These are phyloP conservation scores for Rhinolophus sinicus DNA, from an alignment of 2,113 vertebrate species.

Conservation along the genomic window DNA sequence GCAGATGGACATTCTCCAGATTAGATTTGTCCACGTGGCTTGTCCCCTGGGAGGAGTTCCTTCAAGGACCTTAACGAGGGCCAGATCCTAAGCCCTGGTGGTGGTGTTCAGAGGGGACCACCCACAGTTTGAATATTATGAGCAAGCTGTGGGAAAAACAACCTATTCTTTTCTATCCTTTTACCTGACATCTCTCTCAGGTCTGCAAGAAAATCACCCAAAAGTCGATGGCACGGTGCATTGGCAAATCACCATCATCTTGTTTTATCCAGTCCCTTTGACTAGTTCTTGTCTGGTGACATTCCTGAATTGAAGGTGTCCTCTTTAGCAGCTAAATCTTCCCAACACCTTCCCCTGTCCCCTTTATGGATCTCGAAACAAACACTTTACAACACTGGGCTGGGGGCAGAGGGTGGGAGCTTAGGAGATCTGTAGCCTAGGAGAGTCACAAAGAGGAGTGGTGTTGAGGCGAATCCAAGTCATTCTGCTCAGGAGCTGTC, in stretches of 20 bases:
- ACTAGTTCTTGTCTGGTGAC: not conserved
- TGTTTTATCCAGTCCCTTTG: not conserved
- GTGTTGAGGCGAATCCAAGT: not conserved
- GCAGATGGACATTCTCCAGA: slow-evolving; percentile 44
- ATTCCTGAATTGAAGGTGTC: slow-evolving; percentile 1
- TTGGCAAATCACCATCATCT: not conserved
- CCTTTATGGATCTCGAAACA: not conserved
- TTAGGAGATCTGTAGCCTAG: not conserved
- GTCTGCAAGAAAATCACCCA: not conserved
- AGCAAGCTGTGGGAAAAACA: slow-evolving; percentile 4
- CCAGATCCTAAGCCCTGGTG: not conserved
- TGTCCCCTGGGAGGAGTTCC: slow-evolving; percentile 12
- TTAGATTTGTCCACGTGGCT: slow-evolving; percentile 48
- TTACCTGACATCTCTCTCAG: not conserved
- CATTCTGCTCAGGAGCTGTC: not conserved
- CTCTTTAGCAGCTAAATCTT: not conserved
- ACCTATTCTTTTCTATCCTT: not conserved
- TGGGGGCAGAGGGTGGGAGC: not conserved
- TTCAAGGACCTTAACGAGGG: slow-evolving; percentile 30
- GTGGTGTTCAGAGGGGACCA: not conserved
- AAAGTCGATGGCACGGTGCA: not conserved
- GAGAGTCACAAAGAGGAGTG: not conserved
- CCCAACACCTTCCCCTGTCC: not conserved
- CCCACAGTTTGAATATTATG: not conserved
- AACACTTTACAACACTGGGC: not conserved